phyloP scores from a whole-genome alignment of 2,888 invertebrate genomes.

The Euspilapteryx auroguttella region DNA sequence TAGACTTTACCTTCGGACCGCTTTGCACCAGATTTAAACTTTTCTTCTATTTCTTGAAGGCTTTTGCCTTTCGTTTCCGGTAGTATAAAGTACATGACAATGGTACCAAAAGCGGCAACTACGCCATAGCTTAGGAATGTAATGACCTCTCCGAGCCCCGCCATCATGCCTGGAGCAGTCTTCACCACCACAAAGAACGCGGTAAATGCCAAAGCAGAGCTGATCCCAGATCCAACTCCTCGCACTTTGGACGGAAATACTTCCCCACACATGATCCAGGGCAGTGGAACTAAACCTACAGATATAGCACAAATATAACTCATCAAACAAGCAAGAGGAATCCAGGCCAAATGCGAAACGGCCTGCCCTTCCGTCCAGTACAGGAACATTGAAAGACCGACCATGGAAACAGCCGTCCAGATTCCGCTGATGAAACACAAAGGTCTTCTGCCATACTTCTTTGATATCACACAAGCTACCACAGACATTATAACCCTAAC shows the following conservation, averaged over 20 bases:
- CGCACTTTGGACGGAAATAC: constrained; percentile 65
- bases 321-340: constrained; percentile 53
- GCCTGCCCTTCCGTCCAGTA: constrained; percentile 24
- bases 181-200: constrained; percentile 70
- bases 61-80: constrained; percentile 74
- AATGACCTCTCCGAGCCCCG: constrained; percentile 54
- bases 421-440: constrained; percentile 66
- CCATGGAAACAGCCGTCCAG: constrained; percentile 64
- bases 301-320: constrained; percentile 63
- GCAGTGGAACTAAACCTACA: constrained; percentile 66
- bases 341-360: constrained; percentile 36
- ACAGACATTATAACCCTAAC: constrained; percentile 65
- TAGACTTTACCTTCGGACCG: constrained; percentile 19
- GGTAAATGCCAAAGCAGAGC: constrained; percentile 65
- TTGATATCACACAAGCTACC: constrained; percentile 64
- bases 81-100: constrained; percentile 59
- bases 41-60: constrained; percentile 68
- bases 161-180: constrained; percentile 64
- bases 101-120: constrained; percentile 59
- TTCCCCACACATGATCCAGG: constrained; percentile 77
- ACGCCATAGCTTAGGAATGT: constrained; percentile 66
- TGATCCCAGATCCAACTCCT: constrained; percentile 68
- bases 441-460: constrained; percentile 63
- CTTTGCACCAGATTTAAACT: constrained; percentile 35
- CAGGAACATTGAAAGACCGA: constrained; percentile 51